Conservation (phyloP, 2,113 vertebrate genomes). For the Tenrec ecaudatus region DNA sequence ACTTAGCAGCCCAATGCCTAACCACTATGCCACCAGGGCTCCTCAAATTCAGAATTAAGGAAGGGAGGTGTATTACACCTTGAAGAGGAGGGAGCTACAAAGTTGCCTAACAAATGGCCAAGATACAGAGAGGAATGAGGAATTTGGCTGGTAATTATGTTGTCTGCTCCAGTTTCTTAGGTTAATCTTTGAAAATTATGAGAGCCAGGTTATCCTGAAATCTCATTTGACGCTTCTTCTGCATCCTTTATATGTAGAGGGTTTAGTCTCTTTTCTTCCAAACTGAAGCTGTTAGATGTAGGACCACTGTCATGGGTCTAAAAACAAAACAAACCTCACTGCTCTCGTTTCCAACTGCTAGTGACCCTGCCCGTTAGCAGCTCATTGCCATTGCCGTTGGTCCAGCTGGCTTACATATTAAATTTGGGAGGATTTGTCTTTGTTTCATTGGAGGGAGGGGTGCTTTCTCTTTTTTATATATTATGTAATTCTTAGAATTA, state of each 20-base stretch:
- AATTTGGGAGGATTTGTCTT: constrained; percentile 3
- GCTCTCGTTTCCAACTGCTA: too few species aligned
- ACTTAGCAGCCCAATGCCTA: too few species aligned
- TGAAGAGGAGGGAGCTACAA: background rate
- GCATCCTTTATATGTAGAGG: background rate
- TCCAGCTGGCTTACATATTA: constrained; percentile 11
- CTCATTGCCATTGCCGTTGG: background rate
- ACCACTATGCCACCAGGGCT: too few species aligned
- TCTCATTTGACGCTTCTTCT: background rate
- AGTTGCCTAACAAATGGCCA: background rate
- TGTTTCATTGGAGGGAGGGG: background rate
- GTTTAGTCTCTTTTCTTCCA: background rate
- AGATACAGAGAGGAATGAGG: background rate
- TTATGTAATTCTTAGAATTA: background rate
- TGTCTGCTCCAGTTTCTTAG: background rate
- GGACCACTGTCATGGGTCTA: background rate
- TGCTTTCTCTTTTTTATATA: background rate
- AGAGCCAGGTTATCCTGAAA: constrained; percentile 11
- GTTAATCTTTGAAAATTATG: constrained; percentile 37
- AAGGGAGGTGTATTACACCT: background rate
- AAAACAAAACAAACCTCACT: too few species aligned
- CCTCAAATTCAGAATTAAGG: background rate
- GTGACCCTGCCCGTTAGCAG: too few species aligned
- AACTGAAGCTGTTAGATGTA: constrained; percentile 48
- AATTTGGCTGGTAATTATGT: background rate